Conservation (phyloP, 2,888 invertebrate genomes). For the Diarsia rubi region DNA sequence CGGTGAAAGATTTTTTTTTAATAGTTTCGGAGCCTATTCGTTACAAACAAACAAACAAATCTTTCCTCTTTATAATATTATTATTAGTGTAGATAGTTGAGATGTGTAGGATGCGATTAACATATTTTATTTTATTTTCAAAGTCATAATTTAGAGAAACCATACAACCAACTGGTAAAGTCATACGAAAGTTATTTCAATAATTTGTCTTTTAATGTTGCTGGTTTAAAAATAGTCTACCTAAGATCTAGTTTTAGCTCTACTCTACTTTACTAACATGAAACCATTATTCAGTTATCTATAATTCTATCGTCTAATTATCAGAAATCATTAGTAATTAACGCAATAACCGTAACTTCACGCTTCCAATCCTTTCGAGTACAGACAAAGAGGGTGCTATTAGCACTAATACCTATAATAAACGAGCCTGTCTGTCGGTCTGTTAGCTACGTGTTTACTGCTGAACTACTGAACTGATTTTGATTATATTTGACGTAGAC, state of each 20-base stretch:
- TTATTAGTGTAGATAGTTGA: no score
- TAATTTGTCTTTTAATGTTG: background rate
- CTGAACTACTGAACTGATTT: constrained; percentile 10
- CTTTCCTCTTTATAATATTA: no score
- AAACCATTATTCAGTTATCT: constrained; percentile 40
- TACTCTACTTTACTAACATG: constrained; percentile 7
- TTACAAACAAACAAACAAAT: no score
- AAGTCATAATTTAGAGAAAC: background rate
- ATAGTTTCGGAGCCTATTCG: no score
- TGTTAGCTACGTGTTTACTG: constrained; percentile 16
- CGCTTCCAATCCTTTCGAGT: constrained; percentile 54
- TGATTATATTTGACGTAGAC: background rate
- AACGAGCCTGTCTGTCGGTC: constrained; percentile 13
- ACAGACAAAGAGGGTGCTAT: constrained; percentile 39
- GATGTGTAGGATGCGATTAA: background rate
- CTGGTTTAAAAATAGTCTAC: background rate
- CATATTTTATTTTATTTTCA: background rate
- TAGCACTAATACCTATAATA: constrained; percentile 30
- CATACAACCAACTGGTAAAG: background rate
- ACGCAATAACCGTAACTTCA: constrained; percentile 54
- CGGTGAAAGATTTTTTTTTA: no score
- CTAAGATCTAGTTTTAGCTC: background rate
- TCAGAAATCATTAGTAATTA: constrained; percentile 53
- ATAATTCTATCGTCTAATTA: constrained; percentile 53
- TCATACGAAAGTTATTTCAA: background rate